Evolutionary conservation across 92 coral and sea anemone genomes (phyloP), one percentile per base, ranked within the genome.

Genomic region (Paragorgia papillata): DNA sequence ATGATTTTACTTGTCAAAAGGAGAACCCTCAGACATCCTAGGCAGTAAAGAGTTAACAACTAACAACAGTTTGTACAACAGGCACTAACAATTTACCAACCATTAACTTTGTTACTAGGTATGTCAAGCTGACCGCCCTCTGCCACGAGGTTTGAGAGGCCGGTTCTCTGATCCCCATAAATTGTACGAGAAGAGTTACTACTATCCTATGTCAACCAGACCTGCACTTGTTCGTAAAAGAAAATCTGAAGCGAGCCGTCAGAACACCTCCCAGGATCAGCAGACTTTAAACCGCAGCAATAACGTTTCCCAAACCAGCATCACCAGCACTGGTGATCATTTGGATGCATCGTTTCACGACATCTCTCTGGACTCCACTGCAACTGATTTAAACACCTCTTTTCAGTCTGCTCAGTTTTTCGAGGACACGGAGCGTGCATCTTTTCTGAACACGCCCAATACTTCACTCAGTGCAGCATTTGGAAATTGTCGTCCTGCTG

Each of bases 61-160:
- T 37, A 37, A 37, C n/a, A n/a, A n/a, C n/a, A n/a, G n/a, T n/a
- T n/a, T n/a, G n/a, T n/a, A n/a, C n/a, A n/a, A n/a, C n/a, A n/a
- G n/a, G n/a, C n/a, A n/a, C n/a, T n/a, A n/a, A n/a, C n/a, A n/a
- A n/a, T n/a, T n/a, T n/a, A n/a, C n/a, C n/a, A n/a, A n/a, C n/a
- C n/a, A n/a, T n/a, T n/a, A n/a, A n/a, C n/a, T n/a, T n/a, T n/a
- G n/a, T n/a, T n/a, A n/a, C 10, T 56, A 56, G 62, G 62, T 28
- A 7, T 56, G 62, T 31, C 29, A 56, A 22, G 62, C 62, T 28
- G 59, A 44, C 28, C 68, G 73, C 28, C 28, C 57, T 46, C 48
- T 41, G 19, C 46, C 60, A 7, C 30, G 41, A 22, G 30, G 59
- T 61, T 33, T 60, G 28, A 29, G 40, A 61, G 66, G 66, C 22